These are phyloP conservation scores for Brachystomella parvula DNA, from an alignment of 1,140 invertebrate species.

Conservation along the genomic window DNA sequence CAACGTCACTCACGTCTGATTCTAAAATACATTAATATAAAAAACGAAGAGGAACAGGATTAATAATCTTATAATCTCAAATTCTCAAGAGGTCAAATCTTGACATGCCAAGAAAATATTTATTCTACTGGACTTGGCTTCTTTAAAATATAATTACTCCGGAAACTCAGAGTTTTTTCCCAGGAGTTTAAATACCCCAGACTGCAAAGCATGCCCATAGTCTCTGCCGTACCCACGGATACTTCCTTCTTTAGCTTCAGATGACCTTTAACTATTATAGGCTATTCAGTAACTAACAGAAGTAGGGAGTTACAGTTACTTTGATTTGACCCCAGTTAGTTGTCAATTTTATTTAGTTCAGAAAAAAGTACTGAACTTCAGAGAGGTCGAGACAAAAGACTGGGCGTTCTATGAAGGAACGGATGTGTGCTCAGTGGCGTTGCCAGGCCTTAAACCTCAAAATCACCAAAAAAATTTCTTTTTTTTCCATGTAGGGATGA, in stretches of 20 bases:
- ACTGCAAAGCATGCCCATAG: not conserved
- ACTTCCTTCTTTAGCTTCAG: not conserved
- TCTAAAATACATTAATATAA: too few relatives aligned
- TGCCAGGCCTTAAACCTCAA: not conserved
- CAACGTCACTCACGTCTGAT: too few relatives aligned
- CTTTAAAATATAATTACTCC: not conserved
- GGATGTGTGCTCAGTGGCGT: slow-evolving; percentile 6
- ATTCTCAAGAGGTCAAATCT: too few relatives aligned
- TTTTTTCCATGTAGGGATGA: not conserved
- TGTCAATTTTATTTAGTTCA: too few relatives aligned
- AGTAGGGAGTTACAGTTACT: too few relatives aligned
- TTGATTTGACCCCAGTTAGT: too few relatives aligned
- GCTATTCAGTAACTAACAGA: too few relatives aligned
- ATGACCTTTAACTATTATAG: not conserved
- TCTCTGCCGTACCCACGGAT: too few relatives aligned
- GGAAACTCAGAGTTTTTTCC: not conserved
- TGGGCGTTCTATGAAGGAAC: not conserved
- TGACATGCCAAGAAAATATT: not conserved
- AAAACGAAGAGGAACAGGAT: too few relatives aligned
- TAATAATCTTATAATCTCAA: too few relatives aligned
- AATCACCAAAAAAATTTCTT: not conserved
- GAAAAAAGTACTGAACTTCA: too few relatives aligned
- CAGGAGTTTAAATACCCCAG: slow-evolving; percentile 4
- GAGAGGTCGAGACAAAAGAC: not conserved
- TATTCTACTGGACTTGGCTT: not conserved